These are phyloP conservation scores for Osmoderma eremita DNA, from an alignment of 2,888 invertebrate species.

Conservation along the genomic window DNA sequence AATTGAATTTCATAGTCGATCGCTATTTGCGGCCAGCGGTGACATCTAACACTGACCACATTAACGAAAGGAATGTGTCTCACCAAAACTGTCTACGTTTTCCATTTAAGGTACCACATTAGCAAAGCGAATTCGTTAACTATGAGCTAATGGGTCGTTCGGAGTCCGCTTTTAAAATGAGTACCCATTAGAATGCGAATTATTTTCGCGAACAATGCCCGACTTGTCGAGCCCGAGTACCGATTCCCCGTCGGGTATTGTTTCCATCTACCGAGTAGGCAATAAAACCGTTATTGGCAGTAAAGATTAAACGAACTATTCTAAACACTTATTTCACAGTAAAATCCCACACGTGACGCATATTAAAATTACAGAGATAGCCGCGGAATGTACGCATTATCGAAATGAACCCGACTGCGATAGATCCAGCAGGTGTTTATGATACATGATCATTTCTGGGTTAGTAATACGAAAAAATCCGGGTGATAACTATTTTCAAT, in stretches of 20 bases:
- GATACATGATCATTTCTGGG: slow-evolving; percentile 23
- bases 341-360: slow-evolving; percentile 34
- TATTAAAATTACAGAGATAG: slow-evolving; percentile 32
- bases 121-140: slow-evolving; percentile 42
- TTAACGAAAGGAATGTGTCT: slow-evolving; percentile 56
- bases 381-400: slow-evolving; percentile 22
- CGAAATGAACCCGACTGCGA: slow-evolving; percentile 11
- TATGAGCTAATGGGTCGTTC: slow-evolving; percentile 42
- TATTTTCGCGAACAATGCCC: slow-evolving; percentile 41
- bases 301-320: slow-evolving; percentile 42
- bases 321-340: slow-evolving; percentile 37
- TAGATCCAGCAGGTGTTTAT: slow-evolving; percentile 14
- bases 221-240: slow-evolving; percentile 10
- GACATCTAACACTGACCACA: slow-evolving; percentile 58
- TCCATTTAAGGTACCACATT: slow-evolving; percentile 43
- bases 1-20: slow-evolving; percentile 54
- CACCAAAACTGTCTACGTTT: slow-evolving; percentile 48
- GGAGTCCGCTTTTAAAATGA: slow-evolving; percentile 39
- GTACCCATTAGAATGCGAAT: slow-evolving; percentile 41
- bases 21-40: slow-evolving; percentile 53
- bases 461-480: slow-evolving; percentile 16
- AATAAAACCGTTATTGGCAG: slow-evolving; percentile 43
- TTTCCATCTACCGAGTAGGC: slow-evolving; percentile 31
- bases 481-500: too few relatives aligned
- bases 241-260: slow-evolving; percentile 34